Conservation (phyloP, 2,888 invertebrate genomes). For the Molanna angustata region DNA sequence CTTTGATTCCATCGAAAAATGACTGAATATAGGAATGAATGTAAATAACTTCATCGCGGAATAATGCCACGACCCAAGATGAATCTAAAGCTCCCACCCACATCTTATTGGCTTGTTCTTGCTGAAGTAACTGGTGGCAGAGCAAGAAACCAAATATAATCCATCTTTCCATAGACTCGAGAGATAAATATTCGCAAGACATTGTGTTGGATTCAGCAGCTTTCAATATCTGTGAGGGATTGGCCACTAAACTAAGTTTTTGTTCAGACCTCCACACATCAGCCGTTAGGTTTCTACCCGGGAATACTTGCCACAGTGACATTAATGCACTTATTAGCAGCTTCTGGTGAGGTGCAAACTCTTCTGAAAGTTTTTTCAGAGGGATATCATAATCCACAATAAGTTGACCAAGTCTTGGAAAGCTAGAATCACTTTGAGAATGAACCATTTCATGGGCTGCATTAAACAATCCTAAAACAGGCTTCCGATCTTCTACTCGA, state of each 20-base stretch:
- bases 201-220: constrained; percentile 94
- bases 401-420: constrained; percentile 95
- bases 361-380: constrained; percentile 91
- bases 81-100: constrained; percentile 92
- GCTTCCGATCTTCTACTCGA: constrained; percentile 95
- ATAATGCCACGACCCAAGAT: constrained; percentile 91
- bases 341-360: constrained; percentile 93
- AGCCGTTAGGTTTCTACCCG: constrained; percentile 85
- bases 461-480: constrained; percentile 94
- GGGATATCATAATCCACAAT: constrained; percentile 97
- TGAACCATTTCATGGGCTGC: constrained; percentile 96
- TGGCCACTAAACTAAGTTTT: constrained; percentile 89
- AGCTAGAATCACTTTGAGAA: constrained; percentile 84
- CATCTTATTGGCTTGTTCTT: constrained; percentile 80
- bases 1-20: constrained; percentile 94
- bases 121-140: constrained; percentile 84
- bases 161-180: constrained; percentile 96
- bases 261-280: constrained; percentile 94
- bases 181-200: constrained; percentile 95
- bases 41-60: constrained; percentile 95
- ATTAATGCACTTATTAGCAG: constrained; percentile 80
- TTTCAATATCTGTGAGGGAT: constrained; percentile 90
- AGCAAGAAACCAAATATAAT: constrained; percentile 92
- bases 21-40: constrained; percentile 91
- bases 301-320: constrained; percentile 85